A percentile compares a stretch with the other conserved stretches of the same genome.
Conservation (phyloP, 2,113 vertebrate genomes). For the Glareola pratincola region DNA sequence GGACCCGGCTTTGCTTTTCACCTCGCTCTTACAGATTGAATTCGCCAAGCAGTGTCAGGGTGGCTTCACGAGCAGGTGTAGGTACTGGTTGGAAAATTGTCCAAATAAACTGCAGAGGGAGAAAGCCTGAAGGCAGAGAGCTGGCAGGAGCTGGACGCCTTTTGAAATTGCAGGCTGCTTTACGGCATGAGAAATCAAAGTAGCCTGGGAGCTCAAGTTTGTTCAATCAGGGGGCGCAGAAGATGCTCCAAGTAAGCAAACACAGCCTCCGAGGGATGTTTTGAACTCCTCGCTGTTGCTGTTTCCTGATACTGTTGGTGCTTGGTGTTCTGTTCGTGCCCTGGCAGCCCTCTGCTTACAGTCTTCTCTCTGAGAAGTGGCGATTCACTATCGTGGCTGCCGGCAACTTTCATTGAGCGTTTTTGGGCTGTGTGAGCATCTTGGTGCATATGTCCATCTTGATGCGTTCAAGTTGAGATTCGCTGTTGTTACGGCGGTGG, state of each 20-base stretch:
- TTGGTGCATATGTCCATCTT: rapidly evolving
- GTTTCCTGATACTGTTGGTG: background rate
- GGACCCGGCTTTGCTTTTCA: background rate
- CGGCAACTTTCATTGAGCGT: rapidly evolving
- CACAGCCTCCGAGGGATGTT: background rate
- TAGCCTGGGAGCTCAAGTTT: background rate
- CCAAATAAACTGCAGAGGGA: background rate
- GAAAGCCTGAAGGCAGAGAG: background rate
- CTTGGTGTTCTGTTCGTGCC: background rate
- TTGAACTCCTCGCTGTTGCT: background rate
- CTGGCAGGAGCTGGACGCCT: background rate
- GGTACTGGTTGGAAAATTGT: background rate
- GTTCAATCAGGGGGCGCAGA: background rate
- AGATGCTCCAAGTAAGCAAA: background rate
- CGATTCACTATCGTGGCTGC: rapidly evolving
- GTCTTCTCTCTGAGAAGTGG: background rate
- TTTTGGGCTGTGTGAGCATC: background rate
- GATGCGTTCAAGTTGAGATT: background rate
- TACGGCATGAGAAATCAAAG: background rate
- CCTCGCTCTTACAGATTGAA: background rate
- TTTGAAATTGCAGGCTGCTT: background rate
- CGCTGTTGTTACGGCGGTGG: rapidly evolving
- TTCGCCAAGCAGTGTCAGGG: background rate
- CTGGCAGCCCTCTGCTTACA: background rate
- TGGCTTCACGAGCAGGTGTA: background rate